Percentiles rank a stretch among this genome's conserved stretches.
Conservation (phyloP, 2,797 vertebrate species). For the Xenops minutus region DNA sequence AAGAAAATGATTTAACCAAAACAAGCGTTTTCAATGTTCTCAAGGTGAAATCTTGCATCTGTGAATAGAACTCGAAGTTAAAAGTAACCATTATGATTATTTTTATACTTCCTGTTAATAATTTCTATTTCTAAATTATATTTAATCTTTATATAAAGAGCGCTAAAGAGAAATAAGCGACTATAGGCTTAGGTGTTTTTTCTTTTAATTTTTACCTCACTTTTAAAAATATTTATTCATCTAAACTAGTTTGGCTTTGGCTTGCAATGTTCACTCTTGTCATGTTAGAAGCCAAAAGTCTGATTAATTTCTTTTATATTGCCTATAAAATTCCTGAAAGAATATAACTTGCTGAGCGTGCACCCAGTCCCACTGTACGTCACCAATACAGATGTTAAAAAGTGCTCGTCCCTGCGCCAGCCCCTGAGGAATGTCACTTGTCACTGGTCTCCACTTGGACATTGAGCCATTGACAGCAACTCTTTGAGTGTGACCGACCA, state of each 20-base stretch:
- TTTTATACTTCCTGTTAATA: neutral
- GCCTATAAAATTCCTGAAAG: neutral
- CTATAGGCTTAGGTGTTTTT: neutral
- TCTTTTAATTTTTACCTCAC: neutral
- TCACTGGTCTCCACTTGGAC: neutral
- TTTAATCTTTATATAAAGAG: neutral
- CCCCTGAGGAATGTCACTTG: neutral
- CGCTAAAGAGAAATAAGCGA: neutral
- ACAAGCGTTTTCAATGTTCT: neutral
- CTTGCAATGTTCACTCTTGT: neutral
- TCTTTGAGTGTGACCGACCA: neutral
- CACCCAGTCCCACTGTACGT: neutral
- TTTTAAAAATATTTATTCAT: neutral
- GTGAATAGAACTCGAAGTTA: neutral
- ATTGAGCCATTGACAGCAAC: neutral
- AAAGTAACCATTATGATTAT: neutral
- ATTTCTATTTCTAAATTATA: neutral
- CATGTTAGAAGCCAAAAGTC: neutral
- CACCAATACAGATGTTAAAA: neutral
- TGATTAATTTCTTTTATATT: neutral
- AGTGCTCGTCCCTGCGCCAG: rapidly evolving
- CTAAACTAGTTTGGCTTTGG: neutral
- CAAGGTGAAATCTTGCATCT: neutral
- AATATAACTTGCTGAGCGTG: neutral
- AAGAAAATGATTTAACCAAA: neutral